Percentiles rank a stretch among this genome's conserved stretches.
These are phyloP conservation scores for Atethmia centrago DNA, from an alignment of 2,888 invertebrate genomes.

Conservation along the genomic window DNA sequence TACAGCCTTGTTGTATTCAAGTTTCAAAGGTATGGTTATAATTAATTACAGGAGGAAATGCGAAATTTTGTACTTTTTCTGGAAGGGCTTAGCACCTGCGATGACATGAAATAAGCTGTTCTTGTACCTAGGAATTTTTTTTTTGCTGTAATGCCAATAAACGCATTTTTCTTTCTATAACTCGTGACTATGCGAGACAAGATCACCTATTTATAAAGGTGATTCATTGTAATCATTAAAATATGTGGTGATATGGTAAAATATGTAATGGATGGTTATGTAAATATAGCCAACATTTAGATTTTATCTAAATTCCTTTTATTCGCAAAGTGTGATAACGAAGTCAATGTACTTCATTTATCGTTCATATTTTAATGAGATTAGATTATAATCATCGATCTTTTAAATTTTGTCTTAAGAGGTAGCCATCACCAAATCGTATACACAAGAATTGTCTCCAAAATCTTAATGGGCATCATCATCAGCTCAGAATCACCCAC, in stretches of 20 bases:
- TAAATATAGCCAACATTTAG: neutral
- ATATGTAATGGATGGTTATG: slow-evolving; percentile 2
- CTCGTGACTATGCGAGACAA: too few relatives aligned
- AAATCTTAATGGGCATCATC: too few relatives aligned
- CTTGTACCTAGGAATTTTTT: too few relatives aligned
- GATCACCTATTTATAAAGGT: neutral
- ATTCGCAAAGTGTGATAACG: slow-evolving; percentile 21
- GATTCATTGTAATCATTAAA: neutral
- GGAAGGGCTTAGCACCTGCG: too few relatives aligned
- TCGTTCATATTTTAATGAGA: slow-evolving; percentile 29
- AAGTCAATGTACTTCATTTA: slow-evolving; percentile 34
- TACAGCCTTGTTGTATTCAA: too few relatives aligned
- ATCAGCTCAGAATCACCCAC: neutral
- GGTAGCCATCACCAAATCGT: too few relatives aligned
- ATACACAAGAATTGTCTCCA: neutral
- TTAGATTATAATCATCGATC: slow-evolving; percentile 24
- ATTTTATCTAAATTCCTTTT: slow-evolving; percentile 34
- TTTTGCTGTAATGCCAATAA: too few relatives aligned
- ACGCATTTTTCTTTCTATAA: too few relatives aligned
- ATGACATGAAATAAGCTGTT: too few relatives aligned
- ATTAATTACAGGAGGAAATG: too few relatives aligned
- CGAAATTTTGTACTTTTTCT: too few relatives aligned
- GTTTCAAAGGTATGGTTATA: too few relatives aligned
- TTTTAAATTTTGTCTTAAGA: neutral
- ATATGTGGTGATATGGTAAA: neutral